Evolutionary conservation across 2,888 invertebrate genomes (phyloP).

Genomic region (Apamea anceps): DNA sequence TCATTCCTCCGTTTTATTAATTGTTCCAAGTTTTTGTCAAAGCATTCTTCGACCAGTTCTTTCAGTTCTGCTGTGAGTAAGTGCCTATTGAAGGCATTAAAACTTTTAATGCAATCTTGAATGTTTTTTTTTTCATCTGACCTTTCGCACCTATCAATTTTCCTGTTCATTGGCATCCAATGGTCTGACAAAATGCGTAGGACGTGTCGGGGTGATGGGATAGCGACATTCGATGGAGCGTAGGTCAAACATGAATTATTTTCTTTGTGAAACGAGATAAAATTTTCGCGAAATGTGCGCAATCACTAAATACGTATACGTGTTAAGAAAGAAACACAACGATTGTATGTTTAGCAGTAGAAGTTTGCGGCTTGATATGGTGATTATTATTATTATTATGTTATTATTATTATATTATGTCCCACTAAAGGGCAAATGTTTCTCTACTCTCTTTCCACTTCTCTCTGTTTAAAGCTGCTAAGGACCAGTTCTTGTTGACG

Average conservation of each 20-base stretch:
- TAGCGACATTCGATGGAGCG: slow-evolving; percentile 25
- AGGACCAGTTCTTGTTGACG: no score
- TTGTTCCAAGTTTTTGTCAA: slow-evolving; percentile 60
- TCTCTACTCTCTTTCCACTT: no score
- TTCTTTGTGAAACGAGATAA: slow-evolving; percentile 7
- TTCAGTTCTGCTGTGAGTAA: slow-evolving; percentile 23
- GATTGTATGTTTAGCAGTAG: background rate
- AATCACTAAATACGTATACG: background rate
- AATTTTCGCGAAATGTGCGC: background rate
- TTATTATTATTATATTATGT: background rate
- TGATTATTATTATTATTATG: background rate
- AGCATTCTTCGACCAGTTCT: slow-evolving; percentile 37
- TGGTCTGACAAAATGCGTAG: slow-evolving; percentile 42
- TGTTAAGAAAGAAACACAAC: background rate
- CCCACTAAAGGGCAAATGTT: no score
- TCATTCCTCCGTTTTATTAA: slow-evolving; percentile 53
- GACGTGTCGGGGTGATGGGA: slow-evolving; percentile 26
- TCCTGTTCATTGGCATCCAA: slow-evolving; percentile 33
- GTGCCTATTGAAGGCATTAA: slow-evolving; percentile 48
- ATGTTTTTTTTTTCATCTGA: slow-evolving; percentile 14
- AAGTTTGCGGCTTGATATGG: background rate
- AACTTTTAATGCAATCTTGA: slow-evolving; percentile 51
- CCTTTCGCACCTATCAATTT: slow-evolving; percentile 30
- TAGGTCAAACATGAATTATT: slow-evolving; percentile 25
- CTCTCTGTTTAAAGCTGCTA: no score